Evolutionary conservation across 2,888 invertebrate genomes (phyloP).

Genomic region (Aporophyla nigra): DNA sequence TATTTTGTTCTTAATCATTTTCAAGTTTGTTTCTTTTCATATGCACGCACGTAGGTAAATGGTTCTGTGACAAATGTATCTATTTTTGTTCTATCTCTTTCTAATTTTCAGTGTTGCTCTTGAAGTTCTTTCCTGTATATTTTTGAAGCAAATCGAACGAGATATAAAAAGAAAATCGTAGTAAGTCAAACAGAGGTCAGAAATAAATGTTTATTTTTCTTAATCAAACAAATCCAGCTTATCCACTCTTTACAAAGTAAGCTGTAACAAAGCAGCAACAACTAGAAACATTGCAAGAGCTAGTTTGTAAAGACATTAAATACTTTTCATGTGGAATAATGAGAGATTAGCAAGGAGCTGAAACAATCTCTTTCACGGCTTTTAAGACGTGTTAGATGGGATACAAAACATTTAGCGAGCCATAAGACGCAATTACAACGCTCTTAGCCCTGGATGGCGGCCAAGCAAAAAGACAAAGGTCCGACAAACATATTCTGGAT

Average conservation of each 20-base stretch:
- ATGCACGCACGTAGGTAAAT: too few relatives aligned
- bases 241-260: not conserved
- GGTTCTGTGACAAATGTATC: too few relatives aligned
- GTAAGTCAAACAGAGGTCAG: not conserved
- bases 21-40: too few relatives aligned
- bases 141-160: too few relatives aligned
- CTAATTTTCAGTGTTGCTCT: too few relatives aligned
- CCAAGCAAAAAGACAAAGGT: constrained; percentile 70
- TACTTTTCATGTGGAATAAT: constrained; percentile 45
- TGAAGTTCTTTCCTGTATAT: too few relatives aligned
- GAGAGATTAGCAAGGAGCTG: constrained; percentile 45
- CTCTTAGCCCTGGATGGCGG: constrained; percentile 73
- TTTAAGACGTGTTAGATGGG: constrained; percentile 57
- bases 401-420: constrained; percentile 66
- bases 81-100: too few relatives aligned
- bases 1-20: too few relatives aligned
- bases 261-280: constrained; percentile 11
- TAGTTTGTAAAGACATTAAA: constrained; percentile 39
- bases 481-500: constrained; percentile 47
- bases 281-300: constrained; percentile 26
- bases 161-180: too few relatives aligned
- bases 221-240: not conserved
- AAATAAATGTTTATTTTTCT: not conserved
- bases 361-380: constrained; percentile 50
- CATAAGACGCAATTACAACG: constrained; percentile 75